Conservation (phyloP, 2,797 vertebrate genomes). For the Muscicapa striata region DNA sequence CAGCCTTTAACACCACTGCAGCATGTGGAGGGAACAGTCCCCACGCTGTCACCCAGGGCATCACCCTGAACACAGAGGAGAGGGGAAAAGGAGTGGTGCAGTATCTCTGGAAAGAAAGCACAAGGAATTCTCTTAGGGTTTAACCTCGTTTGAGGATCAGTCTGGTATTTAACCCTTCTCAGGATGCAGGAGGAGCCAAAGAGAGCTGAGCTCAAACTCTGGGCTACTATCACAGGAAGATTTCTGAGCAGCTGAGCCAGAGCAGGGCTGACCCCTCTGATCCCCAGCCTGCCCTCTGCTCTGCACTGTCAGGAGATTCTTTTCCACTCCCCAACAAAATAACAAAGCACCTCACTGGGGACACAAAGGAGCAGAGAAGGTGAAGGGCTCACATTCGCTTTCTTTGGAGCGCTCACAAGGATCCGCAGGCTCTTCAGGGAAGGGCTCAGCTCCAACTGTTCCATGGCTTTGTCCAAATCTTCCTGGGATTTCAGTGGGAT, state of each 20-base stretch:
- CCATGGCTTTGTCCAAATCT: conserved; percentile 87
- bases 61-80: not conserved
- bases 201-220: not conserved
- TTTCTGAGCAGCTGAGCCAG: not conserved
- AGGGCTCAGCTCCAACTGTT: conserved; percentile 80
- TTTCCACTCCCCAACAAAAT: conserved; percentile 20
- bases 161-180: not conserved
- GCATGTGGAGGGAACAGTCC: not conserved
- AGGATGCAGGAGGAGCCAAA: not conserved
- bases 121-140: not conserved
- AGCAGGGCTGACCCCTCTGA: not conserved
- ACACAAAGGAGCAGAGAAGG: conserved; percentile 25
- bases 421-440: conserved; percentile 85
- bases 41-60: not conserved
- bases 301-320: not conserved
- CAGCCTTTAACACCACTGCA: not conserved
- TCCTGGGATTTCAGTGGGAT: conserved; percentile 90
- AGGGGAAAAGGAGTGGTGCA: not conserved
- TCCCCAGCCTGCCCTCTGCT: not conserved
- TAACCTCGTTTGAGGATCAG: not conserved
- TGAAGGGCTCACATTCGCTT: conserved; percentile 81
- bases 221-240: not conserved
- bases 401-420: conserved; percentile 86
- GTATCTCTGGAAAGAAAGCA: not conserved
- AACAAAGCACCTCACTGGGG: not conserved